A percentile compares a stretch with the other conserved stretches of the same genome.
phyloP scores from a whole-genome alignment of 1,140 invertebrate species.

The Drosophila parabipectinata region DNA sequence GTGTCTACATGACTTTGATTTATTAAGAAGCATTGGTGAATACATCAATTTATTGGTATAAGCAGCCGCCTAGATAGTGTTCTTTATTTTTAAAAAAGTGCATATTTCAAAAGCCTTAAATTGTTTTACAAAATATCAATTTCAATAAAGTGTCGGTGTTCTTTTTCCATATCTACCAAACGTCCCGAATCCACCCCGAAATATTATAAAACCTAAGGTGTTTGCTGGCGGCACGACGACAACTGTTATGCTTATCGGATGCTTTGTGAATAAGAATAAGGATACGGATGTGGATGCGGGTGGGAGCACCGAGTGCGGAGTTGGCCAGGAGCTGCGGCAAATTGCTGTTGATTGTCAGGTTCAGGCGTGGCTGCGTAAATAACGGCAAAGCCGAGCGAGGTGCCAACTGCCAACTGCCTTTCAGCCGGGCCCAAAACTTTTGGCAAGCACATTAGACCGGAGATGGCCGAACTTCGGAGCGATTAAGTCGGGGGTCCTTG shows the following conservation, averaged over 20 bases:
- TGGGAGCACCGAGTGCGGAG: not conserved
- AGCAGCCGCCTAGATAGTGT: not conserved
- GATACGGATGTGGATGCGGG: conserved; percentile 14
- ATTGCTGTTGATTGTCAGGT: conserved; percentile 73
- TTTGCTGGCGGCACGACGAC: conserved; percentile 72
- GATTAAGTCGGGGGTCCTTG: conserved; percentile 55
- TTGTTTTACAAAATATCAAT: too few species aligned
- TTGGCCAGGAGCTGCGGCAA: conserved; percentile 43
- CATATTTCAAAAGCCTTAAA: too few species aligned
- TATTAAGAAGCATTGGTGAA: too few species aligned
- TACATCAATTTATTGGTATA: not conserved
- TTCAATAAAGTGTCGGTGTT: not conserved
- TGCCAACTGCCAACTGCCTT: conserved; percentile 60
- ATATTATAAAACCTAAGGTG: conserved; percentile 32
- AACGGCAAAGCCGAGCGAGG: conserved; percentile 56
- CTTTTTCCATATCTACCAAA: not conserved
- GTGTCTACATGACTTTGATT: too few species aligned
- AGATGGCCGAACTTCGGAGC: conserved; percentile 69
- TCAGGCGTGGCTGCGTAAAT: conserved; percentile 57
- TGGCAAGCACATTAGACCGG: conserved; percentile 51
- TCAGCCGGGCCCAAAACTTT: conserved; percentile 61
- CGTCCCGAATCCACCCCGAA: not conserved
- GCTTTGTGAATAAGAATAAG: conserved; percentile 78
- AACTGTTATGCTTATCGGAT: conserved; percentile 81
- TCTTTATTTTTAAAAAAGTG: not conserved